Conservation (phyloP, 1,140 invertebrate genomes). For the Drosophila ambigua region DNA sequence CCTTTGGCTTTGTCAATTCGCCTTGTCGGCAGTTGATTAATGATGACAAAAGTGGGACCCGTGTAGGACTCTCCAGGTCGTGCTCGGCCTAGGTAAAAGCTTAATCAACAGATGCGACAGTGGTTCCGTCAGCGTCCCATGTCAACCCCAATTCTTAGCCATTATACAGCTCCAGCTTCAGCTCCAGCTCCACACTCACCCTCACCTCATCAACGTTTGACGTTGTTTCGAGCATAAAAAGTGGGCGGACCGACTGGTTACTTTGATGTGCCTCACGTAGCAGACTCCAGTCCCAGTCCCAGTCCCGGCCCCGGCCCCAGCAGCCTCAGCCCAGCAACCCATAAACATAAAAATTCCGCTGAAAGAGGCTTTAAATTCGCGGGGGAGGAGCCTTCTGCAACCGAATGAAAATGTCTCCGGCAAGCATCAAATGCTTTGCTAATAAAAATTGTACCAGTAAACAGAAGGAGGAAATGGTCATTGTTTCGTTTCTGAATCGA, state of each 20-base stretch:
- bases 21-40: slow-evolving; percentile 73
- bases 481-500: slow-evolving; percentile 50
- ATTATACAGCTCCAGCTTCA: not conserved
- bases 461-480: slow-evolving; percentile 22
- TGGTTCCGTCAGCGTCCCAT: slow-evolving; percentile 27
- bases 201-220: slow-evolving; percentile 55
- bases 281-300: slow-evolving; percentile 1
- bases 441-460: slow-evolving; percentile 40
- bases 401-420: slow-evolving; percentile 12
- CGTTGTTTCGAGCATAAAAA: slow-evolving; percentile 59
- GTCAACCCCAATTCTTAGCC: slow-evolving; percentile 32
- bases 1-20: slow-evolving; percentile 68
- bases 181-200: not conserved
- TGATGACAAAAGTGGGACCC: slow-evolving; percentile 71
- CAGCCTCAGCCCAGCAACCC: slow-evolving; percentile 18
- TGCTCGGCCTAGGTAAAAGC: slow-evolving; percentile 31
- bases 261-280: slow-evolving; percentile 76
- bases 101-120: slow-evolving; percentile 74
- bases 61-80: slow-evolving; percentile 12
- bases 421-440: slow-evolving; percentile 3
- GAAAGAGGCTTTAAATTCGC: slow-evolving; percentile 39
- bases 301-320: slow-evolving; percentile 5
- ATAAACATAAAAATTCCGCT: slow-evolving; percentile 52
- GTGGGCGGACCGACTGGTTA: slow-evolving; percentile 59
- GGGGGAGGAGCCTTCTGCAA: not conserved